Evolutionary conservation across 1,140 invertebrate species (phyloP).

Genomic region (Plodia interpunctella): DNA sequence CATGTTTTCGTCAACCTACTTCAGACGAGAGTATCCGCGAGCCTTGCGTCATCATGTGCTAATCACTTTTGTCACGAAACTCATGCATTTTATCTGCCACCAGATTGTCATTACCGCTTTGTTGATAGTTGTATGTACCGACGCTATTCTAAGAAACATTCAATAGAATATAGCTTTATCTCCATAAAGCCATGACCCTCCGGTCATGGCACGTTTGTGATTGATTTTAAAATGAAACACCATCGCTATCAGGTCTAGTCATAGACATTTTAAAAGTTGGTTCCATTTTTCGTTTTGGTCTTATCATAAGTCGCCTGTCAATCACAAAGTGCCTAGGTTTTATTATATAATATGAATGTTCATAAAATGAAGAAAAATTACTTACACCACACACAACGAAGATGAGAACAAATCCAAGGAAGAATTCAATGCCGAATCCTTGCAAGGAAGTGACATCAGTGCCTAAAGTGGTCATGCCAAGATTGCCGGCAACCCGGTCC

Average conservation of each 20-base stretch:
- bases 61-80: slow-evolving; percentile 1
- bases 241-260: slow-evolving; percentile 24
- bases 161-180: not conserved
- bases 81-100: not conserved
- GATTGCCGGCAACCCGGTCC: slow-evolving; percentile 71
- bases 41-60: not conserved
- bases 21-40: not conserved
- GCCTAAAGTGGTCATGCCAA: slow-evolving; percentile 81
- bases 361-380: slow-evolving; percentile 11
- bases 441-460: slow-evolving; percentile 81
- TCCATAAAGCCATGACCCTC: too few relatives aligned
- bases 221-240: not conserved
- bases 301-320: too few relatives aligned
- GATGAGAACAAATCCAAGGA: slow-evolving; percentile 92
- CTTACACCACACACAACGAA: slow-evolving; percentile 91
- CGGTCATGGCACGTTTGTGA: slow-evolving; percentile 19
- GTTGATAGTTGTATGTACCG: not conserved
- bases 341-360: too few relatives aligned
- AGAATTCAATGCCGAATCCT: slow-evolving; percentile 92
- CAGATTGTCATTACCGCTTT: not conserved
- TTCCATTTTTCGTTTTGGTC: too few relatives aligned
- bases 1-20: not conserved
- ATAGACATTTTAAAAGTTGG: too few relatives aligned
- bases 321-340: too few relatives aligned
- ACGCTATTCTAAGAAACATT: not conserved